A percentile compares a stretch with the other conserved stretches of the same genome.
Evolutionary conservation across 2,888 invertebrate species (phyloP).

Genomic region (Tuta absoluta): DNA sequence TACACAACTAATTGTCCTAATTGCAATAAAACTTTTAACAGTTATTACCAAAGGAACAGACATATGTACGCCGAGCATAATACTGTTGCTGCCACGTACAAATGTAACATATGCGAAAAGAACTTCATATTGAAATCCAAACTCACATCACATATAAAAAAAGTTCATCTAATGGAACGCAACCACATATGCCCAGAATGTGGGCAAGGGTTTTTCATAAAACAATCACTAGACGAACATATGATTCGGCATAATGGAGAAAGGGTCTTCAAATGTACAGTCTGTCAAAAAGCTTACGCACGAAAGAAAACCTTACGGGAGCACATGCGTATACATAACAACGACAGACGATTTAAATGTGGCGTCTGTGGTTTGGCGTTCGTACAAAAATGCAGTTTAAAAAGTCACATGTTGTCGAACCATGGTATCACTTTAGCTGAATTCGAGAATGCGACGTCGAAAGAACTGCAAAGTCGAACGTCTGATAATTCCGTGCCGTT

Average conservation of each 20-base stretch:
- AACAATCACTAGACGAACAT: slow-evolving; percentile 67
- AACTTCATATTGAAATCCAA: slow-evolving; percentile 68
- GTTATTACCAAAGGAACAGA: slow-evolving; percentile 66
- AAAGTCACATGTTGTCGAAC: slow-evolving; percentile 70
- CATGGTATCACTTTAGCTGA: slow-evolving; percentile 64
- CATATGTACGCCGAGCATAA: slow-evolving; percentile 71
- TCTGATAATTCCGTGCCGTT: neutral
- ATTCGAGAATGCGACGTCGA: slow-evolving; percentile 46
- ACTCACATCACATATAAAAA: slow-evolving; percentile 68
- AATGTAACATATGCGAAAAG: slow-evolving; percentile 71
- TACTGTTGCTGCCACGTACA: slow-evolving; percentile 58
- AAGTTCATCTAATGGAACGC: slow-evolving; percentile 69
- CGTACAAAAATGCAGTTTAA: slow-evolving; percentile 70
- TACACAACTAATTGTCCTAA: slow-evolving; percentile 69
- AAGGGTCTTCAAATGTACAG: slow-evolving; percentile 62
- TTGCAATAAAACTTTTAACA: slow-evolving; percentile 64
- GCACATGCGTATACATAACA: slow-evolving; percentile 73
- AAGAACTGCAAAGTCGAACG: neutral
- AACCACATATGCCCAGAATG: slow-evolving; percentile 70
- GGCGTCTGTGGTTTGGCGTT: slow-evolving; percentile 63
- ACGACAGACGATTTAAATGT: slow-evolving; percentile 70
- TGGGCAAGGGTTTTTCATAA: slow-evolving; percentile 69
- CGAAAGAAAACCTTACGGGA: slow-evolving; percentile 69
- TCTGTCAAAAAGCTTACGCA: slow-evolving; percentile 67
- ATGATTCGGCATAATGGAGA: slow-evolving; percentile 73